A percentile compares a stretch with the other conserved stretches of the same genome.
These are phyloP conservation scores for Corythoichthys intestinalis DNA, from an alignment of 2,113 vertebrate species.

Conservation along the genomic window DNA sequence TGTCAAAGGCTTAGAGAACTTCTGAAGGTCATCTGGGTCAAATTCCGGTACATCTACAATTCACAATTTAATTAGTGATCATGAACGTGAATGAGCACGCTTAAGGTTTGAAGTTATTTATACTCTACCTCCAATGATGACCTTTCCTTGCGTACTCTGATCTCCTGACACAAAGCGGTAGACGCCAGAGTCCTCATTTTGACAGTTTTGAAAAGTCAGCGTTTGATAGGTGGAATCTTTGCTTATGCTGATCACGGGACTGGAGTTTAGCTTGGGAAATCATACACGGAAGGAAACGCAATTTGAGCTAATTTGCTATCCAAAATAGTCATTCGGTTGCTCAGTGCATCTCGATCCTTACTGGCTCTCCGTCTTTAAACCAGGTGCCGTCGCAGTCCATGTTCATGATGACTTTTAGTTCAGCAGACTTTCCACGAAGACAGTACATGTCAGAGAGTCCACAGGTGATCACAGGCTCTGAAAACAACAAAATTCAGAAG, in stretches of 20 bases:
- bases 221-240: constrained; percentile 70
- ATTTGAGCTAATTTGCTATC: background rate
- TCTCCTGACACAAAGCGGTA: constrained; percentile 73
- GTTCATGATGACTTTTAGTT: constrained; percentile 69
- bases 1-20: constrained; percentile 74
- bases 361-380: constrained; percentile 80
- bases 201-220: constrained; percentile 61
- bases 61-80: constrained; percentile 16
- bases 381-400: constrained; percentile 65
- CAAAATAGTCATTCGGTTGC: background rate
- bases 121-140: constrained; percentile 62
- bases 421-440: constrained; percentile 58
- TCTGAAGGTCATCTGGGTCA: constrained; percentile 71
- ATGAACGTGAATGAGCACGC: background rate
- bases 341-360: constrained; percentile 31
- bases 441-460: constrained; percentile 68
- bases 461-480: constrained; percentile 53
- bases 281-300: background rate
- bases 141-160: constrained; percentile 59
- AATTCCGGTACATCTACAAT: constrained; percentile 76
- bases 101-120: background rate
- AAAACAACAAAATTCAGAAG: constrained; percentile 31
- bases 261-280: constrained; percentile 62
- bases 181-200: constrained; percentile 67
- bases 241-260: constrained; percentile 51